These are phyloP conservation scores for Saimiri boliviensis DNA, from an alignment of 2,113 vertebrate genomes.

Conservation along the genomic window DNA sequence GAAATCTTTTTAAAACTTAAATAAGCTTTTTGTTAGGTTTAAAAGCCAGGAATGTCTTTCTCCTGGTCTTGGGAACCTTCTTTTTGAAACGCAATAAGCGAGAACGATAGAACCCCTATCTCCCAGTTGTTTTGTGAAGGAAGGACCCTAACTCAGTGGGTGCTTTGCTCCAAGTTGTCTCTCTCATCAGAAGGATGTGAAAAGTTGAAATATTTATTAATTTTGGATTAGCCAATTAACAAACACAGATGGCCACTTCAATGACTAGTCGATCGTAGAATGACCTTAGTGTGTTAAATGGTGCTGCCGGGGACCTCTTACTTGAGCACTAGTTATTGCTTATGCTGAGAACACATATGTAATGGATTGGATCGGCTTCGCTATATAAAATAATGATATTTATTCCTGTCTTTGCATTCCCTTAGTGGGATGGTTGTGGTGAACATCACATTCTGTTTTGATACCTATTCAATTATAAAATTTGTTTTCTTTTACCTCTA, in stretches of 20 bases:
- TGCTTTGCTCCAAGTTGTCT: background rate
- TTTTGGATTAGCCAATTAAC: background rate
- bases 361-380: background rate
- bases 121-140: background rate
- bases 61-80: background rate
- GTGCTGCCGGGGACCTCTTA: background rate
- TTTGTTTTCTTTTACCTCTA: background rate
- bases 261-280: too few species aligned
- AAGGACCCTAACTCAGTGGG: background rate
- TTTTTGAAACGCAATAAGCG: background rate
- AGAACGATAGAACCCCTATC: background rate
- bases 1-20: background rate
- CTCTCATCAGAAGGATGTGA: background rate
- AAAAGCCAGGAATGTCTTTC: background rate
- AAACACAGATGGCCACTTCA: background rate
- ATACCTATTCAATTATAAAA: background rate
- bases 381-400: background rate
- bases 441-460: background rate
- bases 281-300: background rate
- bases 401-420: background rate
- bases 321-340: background rate
- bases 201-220: background rate
- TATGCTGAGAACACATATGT: background rate
- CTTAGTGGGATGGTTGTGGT: background rate
- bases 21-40: background rate